These are phyloP conservation scores for Tringa solitaria DNA, from an alignment of 2,113 vertebrate genomes.

Conservation along the genomic window DNA sequence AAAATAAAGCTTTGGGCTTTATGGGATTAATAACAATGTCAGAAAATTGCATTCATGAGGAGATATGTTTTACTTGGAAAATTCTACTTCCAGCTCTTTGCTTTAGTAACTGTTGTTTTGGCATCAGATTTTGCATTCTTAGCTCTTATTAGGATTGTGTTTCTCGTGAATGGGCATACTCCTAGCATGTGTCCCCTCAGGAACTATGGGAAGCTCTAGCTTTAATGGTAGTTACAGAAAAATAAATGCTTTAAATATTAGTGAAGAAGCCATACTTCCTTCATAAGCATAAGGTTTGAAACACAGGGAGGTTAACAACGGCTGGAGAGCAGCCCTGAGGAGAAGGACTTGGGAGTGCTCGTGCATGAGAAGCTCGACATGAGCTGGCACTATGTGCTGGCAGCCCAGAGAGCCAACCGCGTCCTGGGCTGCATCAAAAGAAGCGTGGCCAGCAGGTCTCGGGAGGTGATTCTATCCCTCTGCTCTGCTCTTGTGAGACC, in stretches of 20 bases:
- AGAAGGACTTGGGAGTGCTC: too few species aligned
- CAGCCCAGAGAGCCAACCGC: too few species aligned
- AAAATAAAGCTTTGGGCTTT: not conserved
- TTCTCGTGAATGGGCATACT: not conserved
- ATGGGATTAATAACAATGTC: not conserved
- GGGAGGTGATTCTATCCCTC: too few species aligned
- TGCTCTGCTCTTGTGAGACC: too few species aligned
- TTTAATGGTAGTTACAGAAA: not conserved
- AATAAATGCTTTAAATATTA: not conserved
- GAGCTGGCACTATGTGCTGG: too few species aligned
- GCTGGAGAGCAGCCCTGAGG: too few species aligned
- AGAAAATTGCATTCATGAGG: not conserved
- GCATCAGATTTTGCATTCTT: not conserved
- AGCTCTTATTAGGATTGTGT: not conserved
- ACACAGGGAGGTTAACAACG: not conserved
- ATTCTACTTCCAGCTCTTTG: not conserved
- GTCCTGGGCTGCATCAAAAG: too few species aligned
- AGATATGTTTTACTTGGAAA: not conserved
- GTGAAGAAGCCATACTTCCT: not conserved
- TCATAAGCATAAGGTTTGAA: not conserved
- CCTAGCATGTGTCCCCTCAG: not conserved
- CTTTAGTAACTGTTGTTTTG: not conserved
- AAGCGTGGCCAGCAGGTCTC: too few species aligned
- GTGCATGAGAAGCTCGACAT: too few species aligned
- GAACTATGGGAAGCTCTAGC: not conserved